Conservation (phyloP, 1,140 invertebrate species). For the Drosophila sechellia region DNA sequence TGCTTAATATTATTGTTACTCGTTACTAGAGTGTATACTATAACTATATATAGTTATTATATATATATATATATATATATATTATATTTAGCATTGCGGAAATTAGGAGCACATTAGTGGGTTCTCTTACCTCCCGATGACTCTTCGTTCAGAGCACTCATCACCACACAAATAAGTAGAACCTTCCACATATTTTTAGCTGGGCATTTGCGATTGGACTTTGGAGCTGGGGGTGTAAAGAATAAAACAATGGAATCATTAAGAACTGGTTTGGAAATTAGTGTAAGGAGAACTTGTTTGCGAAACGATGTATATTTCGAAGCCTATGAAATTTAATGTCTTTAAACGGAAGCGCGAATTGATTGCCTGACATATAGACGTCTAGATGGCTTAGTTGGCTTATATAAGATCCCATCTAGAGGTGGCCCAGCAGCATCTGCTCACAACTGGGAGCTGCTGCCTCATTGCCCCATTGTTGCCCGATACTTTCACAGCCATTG, state of each 20-base stretch:
- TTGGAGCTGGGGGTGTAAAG: constrained; percentile 17
- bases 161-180: constrained; percentile 67
- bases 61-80: too few relatives aligned
- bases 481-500: constrained; percentile 36
- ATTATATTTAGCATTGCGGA: background rate
- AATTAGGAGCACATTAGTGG: background rate
- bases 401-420: constrained; percentile 18
- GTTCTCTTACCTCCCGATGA: constrained; percentile 49
- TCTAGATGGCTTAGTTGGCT: constrained; percentile 10
- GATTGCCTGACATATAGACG: background rate
- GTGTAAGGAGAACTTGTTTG: constrained; percentile 47
- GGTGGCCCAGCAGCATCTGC: constrained; percentile 5
- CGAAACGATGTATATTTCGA: constrained; percentile 15
- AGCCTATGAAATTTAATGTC: background rate
- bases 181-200: constrained; percentile 73
- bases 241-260: constrained; percentile 20
- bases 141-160: constrained; percentile 63
- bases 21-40: too few relatives aligned
- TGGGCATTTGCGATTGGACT: constrained; percentile 35
- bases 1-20: too few relatives aligned
- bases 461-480: constrained; percentile 49
- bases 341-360: constrained; percentile 12
- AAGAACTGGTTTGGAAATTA: constrained; percentile 33
- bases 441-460: constrained; percentile 19
- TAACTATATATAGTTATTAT: too few relatives aligned